These are phyloP conservation scores for Holcopasites calliopsidis DNA, from an alignment of 1,140 invertebrate genomes.

Conservation along the genomic window DNA sequence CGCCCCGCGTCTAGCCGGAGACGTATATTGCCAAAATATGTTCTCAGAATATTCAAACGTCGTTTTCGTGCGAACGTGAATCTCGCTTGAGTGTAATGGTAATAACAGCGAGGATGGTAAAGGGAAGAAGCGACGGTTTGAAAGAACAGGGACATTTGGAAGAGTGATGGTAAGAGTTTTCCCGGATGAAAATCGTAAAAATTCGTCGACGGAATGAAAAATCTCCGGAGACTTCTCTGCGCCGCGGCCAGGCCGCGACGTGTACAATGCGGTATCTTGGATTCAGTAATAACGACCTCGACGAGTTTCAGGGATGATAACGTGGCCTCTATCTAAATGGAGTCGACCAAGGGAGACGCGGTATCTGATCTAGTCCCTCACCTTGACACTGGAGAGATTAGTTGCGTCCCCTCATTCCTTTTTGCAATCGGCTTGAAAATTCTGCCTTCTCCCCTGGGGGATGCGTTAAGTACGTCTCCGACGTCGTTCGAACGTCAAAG, in stretches of 20 bases:
- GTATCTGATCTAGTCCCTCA: constrained; percentile 59
- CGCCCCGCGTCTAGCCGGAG: no score
- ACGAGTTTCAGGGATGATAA: constrained; percentile 41
- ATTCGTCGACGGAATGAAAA: neutral
- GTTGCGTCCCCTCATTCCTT: constrained; percentile 17
- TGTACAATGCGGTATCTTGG: constrained; percentile 6
- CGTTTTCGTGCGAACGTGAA: neutral
- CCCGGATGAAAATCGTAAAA: no score
- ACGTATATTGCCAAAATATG: constrained; percentile 1
- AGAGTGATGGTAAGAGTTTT: no score
- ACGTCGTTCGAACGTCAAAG: constrained; percentile 56
- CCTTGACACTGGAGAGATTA: constrained; percentile 60
- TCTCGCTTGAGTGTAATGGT: neutral
- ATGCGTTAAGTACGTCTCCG: constrained; percentile 29
- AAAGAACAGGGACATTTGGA: neutral
- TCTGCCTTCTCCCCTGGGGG: constrained; percentile 2
- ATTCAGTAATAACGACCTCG: constrained; percentile 21
- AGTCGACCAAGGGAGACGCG: constrained; percentile 35
- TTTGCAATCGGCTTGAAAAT: constrained; percentile 40
- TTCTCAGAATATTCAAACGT: constrained; percentile 7
- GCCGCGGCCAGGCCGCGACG: neutral
- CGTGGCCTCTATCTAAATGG: constrained; percentile 50
- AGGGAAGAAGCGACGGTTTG: no score
- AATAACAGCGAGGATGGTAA: neutral
- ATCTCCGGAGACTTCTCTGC: neutral